phyloP scores from a whole-genome alignment of 2,113 vertebrate species.

The Myrmophylax atrothorax region DNA sequence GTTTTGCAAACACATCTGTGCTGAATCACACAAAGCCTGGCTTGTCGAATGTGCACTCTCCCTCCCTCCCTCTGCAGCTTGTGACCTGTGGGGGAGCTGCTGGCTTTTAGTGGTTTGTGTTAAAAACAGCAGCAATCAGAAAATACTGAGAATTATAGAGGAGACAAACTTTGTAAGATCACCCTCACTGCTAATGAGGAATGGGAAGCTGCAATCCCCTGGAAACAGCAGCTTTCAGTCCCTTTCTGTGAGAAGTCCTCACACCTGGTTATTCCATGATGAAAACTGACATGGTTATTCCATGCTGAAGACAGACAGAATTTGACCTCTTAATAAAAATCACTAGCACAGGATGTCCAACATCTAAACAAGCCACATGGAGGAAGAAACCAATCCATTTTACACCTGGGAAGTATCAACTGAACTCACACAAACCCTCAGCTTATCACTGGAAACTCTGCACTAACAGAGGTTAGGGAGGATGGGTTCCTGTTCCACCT shows the following conservation, averaged over 20 bases:
- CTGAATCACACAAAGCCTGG: conserved; percentile 81
- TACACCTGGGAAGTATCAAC: background rate
- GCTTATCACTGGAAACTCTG: background rate
- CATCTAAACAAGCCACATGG: background rate
- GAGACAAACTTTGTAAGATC: background rate
- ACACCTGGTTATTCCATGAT: background rate
- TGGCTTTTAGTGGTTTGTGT: background rate
- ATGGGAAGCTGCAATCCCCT: background rate
- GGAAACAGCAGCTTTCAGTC: background rate
- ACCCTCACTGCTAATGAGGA: background rate
- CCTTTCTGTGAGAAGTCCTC: background rate
- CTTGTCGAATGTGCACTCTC: conserved; percentile 57
- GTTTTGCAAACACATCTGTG: conserved; percentile 84
- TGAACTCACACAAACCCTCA: background rate
- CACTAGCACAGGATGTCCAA: background rate
- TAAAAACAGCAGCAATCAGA: background rate
- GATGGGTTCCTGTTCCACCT: background rate
- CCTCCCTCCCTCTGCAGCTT: background rate
- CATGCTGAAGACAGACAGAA: background rate
- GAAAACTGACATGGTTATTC: background rate
- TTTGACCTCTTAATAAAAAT: background rate
- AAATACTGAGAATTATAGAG: background rate
- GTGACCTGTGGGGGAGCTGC: background rate
- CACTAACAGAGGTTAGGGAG: background rate
- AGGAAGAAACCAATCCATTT: background rate